Percentiles rank a stretch among this genome's conserved stretches.
phyloP scores from a whole-genome alignment of 2,888 invertebrate genomes.

The Caenorhabditis panamensis region DNA sequence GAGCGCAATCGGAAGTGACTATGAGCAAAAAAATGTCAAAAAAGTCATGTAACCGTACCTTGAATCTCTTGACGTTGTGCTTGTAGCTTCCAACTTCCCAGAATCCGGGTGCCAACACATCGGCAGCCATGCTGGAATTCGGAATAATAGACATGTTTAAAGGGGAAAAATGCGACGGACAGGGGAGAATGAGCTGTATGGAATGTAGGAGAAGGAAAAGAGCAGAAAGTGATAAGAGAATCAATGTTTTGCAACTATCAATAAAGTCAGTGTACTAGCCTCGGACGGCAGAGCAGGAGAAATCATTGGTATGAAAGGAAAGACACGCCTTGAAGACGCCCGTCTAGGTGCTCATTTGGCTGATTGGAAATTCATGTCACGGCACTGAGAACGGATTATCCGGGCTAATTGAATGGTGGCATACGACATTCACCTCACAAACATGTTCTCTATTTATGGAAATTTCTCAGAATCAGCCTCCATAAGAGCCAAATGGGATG shows the following conservation, averaged over 20 bases:
- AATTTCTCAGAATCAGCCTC: too few species aligned
- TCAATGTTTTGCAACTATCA: constrained; percentile 43
- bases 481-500: too few species aligned
- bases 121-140: constrained; percentile 61
- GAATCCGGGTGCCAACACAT: constrained; percentile 70
- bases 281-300: background rate
- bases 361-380: background rate
- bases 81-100: constrained; percentile 78
- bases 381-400: background rate
- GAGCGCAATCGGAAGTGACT: constrained; percentile 15
- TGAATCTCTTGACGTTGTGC: constrained; percentile 75
- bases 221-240: constrained; percentile 21
- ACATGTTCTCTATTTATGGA: background rate
- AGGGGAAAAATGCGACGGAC: background rate
- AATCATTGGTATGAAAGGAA: background rate
- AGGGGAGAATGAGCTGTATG: constrained; percentile 27
- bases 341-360: background rate
- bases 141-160: constrained; percentile 11
- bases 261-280: background rate
- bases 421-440: background rate
- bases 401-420: background rate
- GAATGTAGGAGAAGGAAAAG: constrained; percentile 20
- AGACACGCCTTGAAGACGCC: background rate
- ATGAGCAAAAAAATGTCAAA: constrained; percentile 13
- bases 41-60: constrained; percentile 46